These are phyloP conservation scores for Meteorus cinctellus DNA, from an alignment of 2,888 invertebrate genomes.

Conservation along the genomic window DNA sequence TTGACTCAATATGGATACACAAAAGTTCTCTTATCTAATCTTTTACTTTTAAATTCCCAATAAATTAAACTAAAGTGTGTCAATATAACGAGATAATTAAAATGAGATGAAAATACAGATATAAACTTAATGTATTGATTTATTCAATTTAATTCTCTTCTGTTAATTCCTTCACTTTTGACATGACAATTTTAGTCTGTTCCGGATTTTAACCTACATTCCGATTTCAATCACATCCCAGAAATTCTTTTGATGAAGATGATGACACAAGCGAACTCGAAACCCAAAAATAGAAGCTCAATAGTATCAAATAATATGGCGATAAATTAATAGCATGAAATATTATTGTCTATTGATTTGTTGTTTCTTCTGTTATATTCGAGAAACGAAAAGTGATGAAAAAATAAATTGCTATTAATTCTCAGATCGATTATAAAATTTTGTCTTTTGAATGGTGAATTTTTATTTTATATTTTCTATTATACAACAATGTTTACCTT, in stretches of 20 bases:
- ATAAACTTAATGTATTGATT: background rate
- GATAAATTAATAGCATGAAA: too few relatives aligned
- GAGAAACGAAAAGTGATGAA: slow-evolving; percentile 25
- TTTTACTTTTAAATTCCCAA: slow-evolving; percentile 40
- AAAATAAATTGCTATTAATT: slow-evolving; percentile 59
- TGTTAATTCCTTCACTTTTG: too few relatives aligned
- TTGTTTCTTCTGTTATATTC: slow-evolving; percentile 57
- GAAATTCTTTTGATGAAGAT: too few relatives aligned
- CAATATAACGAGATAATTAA: slow-evolving; percentile 42
- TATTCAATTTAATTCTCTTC: too few relatives aligned
- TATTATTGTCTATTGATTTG: slow-evolving; percentile 35
- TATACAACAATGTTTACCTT: slow-evolving; percentile 35
- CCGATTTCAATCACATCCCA: too few relatives aligned
- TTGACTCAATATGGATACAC: slow-evolving; percentile 54
- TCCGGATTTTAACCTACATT: too few relatives aligned
- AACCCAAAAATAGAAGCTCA: too few relatives aligned
- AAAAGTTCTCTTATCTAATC: slow-evolving; percentile 45
- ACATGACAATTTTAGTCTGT: too few relatives aligned
- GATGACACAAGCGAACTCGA: too few relatives aligned
- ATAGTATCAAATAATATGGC: too few relatives aligned
- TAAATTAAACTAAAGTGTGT: slow-evolving; percentile 69
- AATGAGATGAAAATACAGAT: slow-evolving; percentile 10
- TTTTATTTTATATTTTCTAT: slow-evolving; percentile 33
- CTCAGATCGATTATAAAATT: slow-evolving; percentile 64
- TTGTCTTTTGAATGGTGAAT: slow-evolving; percentile 62